Evolutionary conservation across 2,113 vertebrate species (phyloP).

Genomic region (Labeo catla): DNA sequence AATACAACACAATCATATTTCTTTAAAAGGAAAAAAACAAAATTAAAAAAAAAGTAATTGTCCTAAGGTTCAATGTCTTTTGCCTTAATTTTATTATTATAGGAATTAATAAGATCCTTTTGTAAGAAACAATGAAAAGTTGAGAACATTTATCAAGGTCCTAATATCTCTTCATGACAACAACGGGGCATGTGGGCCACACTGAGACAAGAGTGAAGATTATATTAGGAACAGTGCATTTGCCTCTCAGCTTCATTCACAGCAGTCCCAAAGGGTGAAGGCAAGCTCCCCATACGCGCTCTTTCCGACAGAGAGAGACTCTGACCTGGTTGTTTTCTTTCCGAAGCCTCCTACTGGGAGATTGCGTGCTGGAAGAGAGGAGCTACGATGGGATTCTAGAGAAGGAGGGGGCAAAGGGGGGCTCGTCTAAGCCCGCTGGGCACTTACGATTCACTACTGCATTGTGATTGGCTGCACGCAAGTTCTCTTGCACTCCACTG

Average conservation of each 20-base stretch:
- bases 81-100: neutral
- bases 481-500: constrained; percentile 74
- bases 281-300: constrained; percentile 10
- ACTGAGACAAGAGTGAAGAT: constrained; percentile 13
- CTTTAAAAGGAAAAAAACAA: neutral
- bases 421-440: constrained; percentile 67
- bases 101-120: neutral
- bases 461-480: constrained; percentile 72
- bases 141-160: neutral
- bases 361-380: constrained; percentile 68
- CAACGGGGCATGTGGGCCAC: constrained; percentile 18
- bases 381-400: constrained; percentile 18
- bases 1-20: neutral
- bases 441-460: constrained; percentile 68
- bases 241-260: constrained; percentile 32
- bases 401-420: constrained; percentile 26
- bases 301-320: constrained; percentile 42
- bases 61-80: neutral
- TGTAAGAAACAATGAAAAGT: neutral
- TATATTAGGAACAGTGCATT: constrained; percentile 15
- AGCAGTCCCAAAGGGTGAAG: constrained; percentile 18
- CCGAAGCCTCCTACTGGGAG: constrained; percentile 70
- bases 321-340: constrained; percentile 68
- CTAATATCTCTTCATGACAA: neutral
- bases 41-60: neutral